Evolutionary conservation across 2,797 vertebrate species (phyloP).

Genomic region (Macropus fuliginosus): DNA sequence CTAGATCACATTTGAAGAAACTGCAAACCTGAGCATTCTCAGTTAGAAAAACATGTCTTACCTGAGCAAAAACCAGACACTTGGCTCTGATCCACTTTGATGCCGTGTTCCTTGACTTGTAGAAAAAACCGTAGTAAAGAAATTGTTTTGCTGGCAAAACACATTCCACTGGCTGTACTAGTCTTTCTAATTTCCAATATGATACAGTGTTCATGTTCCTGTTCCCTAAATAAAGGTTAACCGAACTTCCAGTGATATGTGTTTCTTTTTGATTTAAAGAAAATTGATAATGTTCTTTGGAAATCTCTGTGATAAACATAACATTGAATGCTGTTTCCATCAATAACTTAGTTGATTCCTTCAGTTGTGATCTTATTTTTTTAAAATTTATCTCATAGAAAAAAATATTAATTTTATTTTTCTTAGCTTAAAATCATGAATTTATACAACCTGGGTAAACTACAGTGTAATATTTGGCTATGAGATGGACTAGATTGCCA

Average conservation of each 20-base stretch:
- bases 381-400: background rate
- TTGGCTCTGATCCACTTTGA: slow-evolving; percentile 67
- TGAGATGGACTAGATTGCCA: slow-evolving; percentile 14
- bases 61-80: slow-evolving; percentile 70
- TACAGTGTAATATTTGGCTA: slow-evolving; percentile 37
- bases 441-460: background rate
- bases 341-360: background rate
- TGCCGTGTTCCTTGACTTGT: slow-evolving; percentile 70
- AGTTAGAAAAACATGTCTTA: slow-evolving; percentile 70
- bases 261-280: background rate
- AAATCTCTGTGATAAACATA: background rate
- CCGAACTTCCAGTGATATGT: background rate
- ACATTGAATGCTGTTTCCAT: background rate
- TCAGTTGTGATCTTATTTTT: background rate
- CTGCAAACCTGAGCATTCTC: slow-evolving; percentile 62
- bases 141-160: slow-evolving; percentile 64
- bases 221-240: slow-evolving; percentile 38
- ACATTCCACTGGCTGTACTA: slow-evolving; percentile 67
- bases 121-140: slow-evolving; percentile 79
- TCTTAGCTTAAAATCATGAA: background rate
- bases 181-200: slow-evolving; percentile 80
- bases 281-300: background rate
- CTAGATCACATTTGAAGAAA: slow-evolving; percentile 5
- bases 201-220: slow-evolving; percentile 75
- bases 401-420: background rate